Base-by-base conservation (phyloP, 2,888 invertebrate genomes). In the Trachelus iudaicus region DNA sequence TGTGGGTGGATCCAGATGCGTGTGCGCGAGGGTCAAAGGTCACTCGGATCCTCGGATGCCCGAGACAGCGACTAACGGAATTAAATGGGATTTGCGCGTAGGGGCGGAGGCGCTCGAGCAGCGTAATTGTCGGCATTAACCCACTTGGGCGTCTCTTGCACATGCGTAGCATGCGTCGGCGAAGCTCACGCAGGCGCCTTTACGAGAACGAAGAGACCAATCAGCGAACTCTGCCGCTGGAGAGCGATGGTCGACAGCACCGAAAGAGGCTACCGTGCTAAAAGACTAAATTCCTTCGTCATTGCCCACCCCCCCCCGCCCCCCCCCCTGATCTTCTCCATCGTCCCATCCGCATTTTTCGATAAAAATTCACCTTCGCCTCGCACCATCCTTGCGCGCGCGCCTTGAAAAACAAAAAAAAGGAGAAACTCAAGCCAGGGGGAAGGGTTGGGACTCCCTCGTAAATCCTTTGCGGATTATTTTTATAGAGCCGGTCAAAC, bases 91-190 rank as follows among this genome's bases (percentile, higher is more conserved):
- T 69, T 76, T 69, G 80, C 80, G 79, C 31, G 75, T 75, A 85
- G 84, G 84, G 85, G 84, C 83, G 86, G 85, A 84, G 86, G 80
- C 83, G 80, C 83, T 77, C 79, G 81, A 83, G 83, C 80, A 83
- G 81, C 83, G 87, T 88, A 88, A 88, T 88, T 86, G 86, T 87
- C 84, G 85, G 86, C 83, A 87, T 88, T 88, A 88, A 88, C 88
- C 87, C 88, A 87, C 85, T 88, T 88, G 86, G 87, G 88, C 88
- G 88, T 88, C 86, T 86, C 87, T 78, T 82, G 77, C 83, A 79
- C 79, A 75, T 75, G 76, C 74, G 31, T 37, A 69, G 71, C 69
- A 75, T 73, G 82, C 76, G 78, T 77, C 81, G 77, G 83, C 79
- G 33, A 69, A 76, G 80, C 79, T 85, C 86, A 85, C 85, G 84